Percentiles rank a stretch among this genome's conserved stretches.
phyloP scores from a whole-genome alignment of 2,797 vertebrate species.

The Bovichtus diacanthus region DNA sequence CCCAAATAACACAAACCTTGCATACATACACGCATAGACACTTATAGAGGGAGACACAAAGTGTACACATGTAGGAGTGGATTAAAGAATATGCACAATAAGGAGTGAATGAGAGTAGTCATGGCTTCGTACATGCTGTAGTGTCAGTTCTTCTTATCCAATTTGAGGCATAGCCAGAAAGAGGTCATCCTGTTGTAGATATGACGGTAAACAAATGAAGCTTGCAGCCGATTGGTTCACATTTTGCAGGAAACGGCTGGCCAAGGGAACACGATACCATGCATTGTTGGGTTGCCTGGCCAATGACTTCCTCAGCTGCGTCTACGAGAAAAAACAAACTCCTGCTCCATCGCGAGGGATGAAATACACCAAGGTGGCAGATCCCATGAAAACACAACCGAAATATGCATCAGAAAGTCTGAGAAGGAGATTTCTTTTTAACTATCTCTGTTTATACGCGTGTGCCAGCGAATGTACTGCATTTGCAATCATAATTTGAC shows the following conservation, averaged over 20 bases:
- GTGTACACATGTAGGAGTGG: conserved; percentile 65
- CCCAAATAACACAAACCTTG: conserved; percentile 44
- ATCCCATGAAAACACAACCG: conserved; percentile 61
- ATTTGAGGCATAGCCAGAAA: conserved; percentile 54
- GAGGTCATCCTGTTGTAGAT: conserved; percentile 58
- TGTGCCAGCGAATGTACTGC: conserved; percentile 46
- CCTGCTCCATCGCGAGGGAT: conserved; percentile 24
- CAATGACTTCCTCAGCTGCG: conserved; percentile 21
- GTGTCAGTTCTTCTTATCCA: conserved; percentile 52
- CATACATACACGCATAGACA: conserved; percentile 9
- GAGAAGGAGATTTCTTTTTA: conserved; percentile 18
- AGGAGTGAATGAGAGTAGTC: conserved; percentile 53
- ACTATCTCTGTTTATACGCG: conserved; percentile 53
- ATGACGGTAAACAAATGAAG: conserved; percentile 47
- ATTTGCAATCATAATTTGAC: conserved; percentile 68
- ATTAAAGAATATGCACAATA: conserved; percentile 68
- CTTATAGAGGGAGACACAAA: conserved; percentile 19
- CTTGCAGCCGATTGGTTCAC: conserved; percentile 16
- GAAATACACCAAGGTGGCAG: conserved; percentile 46
- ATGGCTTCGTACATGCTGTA: conserved; percentile 38
- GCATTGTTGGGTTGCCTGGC: conserved; percentile 28
- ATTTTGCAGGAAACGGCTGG: neutral
- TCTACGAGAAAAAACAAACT: conserved; percentile 13
- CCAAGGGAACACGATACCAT: conserved; percentile 43
- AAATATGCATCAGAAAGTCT: conserved; percentile 56